Conservation (phyloP, 2,113 vertebrate genomes). For the Trichechus manatus region DNA sequence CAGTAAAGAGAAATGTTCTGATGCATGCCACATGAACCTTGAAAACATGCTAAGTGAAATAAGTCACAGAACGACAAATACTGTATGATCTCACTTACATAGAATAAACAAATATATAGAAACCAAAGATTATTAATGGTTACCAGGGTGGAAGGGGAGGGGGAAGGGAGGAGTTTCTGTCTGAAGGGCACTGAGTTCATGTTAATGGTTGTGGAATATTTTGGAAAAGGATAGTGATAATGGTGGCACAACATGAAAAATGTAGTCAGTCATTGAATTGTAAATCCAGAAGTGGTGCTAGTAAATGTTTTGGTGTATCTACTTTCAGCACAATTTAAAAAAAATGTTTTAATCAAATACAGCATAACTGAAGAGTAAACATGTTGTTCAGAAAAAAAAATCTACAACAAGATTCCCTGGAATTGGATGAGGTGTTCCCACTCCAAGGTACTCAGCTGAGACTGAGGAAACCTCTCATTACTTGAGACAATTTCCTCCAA, state of each 20-base stretch:
- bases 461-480: neutral
- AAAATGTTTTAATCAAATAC: neutral
- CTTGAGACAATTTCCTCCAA: neutral
- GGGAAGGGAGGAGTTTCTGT: neutral
- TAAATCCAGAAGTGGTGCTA: neutral
- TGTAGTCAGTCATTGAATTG: neutral
- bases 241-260: neutral
- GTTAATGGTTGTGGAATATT: neutral
- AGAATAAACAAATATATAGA: neutral
- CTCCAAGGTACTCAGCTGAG: neutral
- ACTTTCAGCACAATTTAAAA: neutral
- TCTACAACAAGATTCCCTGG: neutral
- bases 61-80: neutral
- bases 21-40: neutral
- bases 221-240: neutral
- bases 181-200: neutral
- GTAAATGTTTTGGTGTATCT: neutral
- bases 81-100: neutral
- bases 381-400: neutral
- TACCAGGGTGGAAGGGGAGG: neutral
- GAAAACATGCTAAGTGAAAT: neutral
- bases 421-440: neutral
- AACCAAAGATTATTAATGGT: no score
- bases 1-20: neutral
- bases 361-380: conserved; percentile 5